Evolutionary conservation across 2,888 invertebrate species (phyloP).

Genomic region (Chalcis sispes): DNA sequence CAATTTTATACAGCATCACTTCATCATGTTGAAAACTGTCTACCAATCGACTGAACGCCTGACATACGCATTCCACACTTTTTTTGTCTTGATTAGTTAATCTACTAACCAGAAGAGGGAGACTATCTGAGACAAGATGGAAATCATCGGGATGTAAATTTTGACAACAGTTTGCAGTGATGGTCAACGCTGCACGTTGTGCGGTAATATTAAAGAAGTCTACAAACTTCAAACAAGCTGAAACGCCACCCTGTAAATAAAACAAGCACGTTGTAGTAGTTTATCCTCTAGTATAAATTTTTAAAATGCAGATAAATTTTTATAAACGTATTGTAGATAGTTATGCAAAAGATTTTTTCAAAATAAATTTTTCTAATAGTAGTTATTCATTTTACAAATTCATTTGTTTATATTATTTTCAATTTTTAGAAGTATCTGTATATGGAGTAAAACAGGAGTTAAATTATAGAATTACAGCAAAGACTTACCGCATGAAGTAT

Average conservation of each 20-base stretch:
- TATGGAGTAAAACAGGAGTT: conserved; percentile 3
- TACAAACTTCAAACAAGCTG: conserved; percentile 96
- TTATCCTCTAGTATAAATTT: too few relatives aligned
- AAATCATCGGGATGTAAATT: conserved; percentile 96
- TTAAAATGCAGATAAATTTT: too few relatives aligned
- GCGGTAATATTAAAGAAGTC: conserved; percentile 99
- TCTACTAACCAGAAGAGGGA: conserved; percentile 88
- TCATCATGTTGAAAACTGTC: conserved; percentile 97
- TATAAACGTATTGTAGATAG: too few relatives aligned
- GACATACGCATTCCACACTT: conserved; percentile 97
- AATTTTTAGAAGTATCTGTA: neutral
- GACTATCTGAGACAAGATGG: conserved; percentile 91
- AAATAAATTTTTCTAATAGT: too few relatives aligned
- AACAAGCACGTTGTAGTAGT: too few relatives aligned
- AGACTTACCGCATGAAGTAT: conserved; percentile 91
- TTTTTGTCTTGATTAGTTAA: conserved; percentile 95
- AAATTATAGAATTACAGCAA: conserved; percentile 15
- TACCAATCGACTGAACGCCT: conserved; percentile 96
- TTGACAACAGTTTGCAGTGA: conserved; percentile 98
- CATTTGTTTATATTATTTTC: neutral
- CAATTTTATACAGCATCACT: conserved; percentile 93
- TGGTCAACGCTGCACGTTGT: conserved; percentile 95
- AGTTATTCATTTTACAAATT: too few relatives aligned
- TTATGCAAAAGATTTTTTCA: too few relatives aligned
- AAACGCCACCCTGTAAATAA: conserved; percentile 89